Conservation (phyloP, 2,888 invertebrate species). For the Tribolium freemani region DNA sequence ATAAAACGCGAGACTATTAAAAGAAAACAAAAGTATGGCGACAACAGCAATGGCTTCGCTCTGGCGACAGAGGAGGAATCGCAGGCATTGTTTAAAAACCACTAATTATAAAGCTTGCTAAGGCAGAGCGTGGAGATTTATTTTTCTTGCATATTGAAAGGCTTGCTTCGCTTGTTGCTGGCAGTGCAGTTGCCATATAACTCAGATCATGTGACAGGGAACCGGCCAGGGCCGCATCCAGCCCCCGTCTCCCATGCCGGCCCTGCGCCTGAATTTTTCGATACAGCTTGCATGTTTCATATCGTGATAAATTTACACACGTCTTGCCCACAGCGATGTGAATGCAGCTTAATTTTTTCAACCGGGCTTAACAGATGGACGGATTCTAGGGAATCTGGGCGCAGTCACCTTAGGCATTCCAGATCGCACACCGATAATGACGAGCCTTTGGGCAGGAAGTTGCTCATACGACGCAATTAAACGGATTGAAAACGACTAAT, state of each 20-base stretch:
- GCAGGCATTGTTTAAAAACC: constrained; percentile 68
- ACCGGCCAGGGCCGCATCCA: constrained; percentile 57
- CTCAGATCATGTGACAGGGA: constrained; percentile 67
- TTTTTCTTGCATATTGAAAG: constrained; percentile 69
- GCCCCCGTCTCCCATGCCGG: not conserved
- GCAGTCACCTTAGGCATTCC: constrained; percentile 31
- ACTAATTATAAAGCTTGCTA: constrained; percentile 67
- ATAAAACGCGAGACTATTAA: constrained; percentile 60
- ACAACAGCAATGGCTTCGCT: constrained; percentile 56
- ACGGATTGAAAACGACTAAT: not conserved
- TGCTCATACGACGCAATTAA: constrained; percentile 8
- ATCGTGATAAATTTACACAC: constrained; percentile 36
- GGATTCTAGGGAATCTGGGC: constrained; percentile 45
- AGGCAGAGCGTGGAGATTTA: constrained; percentile 65
- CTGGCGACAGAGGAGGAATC: constrained; percentile 55
- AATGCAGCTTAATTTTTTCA: constrained; percentile 17
- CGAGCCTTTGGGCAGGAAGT: constrained; percentile 13
- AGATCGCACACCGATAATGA: constrained; percentile 28
- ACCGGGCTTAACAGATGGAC: constrained; percentile 43
- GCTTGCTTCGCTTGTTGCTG: constrained; percentile 63
- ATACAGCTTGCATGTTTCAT: constrained; percentile 32
- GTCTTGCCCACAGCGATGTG: constrained; percentile 12
- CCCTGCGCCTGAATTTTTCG: not conserved
- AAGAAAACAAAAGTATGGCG: constrained; percentile 60
- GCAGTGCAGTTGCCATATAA: constrained; percentile 66